These are phyloP conservation scores for Oryzaephilus surinamensis DNA, from an alignment of 1,140 invertebrate genomes.

Conservation along the genomic window DNA sequence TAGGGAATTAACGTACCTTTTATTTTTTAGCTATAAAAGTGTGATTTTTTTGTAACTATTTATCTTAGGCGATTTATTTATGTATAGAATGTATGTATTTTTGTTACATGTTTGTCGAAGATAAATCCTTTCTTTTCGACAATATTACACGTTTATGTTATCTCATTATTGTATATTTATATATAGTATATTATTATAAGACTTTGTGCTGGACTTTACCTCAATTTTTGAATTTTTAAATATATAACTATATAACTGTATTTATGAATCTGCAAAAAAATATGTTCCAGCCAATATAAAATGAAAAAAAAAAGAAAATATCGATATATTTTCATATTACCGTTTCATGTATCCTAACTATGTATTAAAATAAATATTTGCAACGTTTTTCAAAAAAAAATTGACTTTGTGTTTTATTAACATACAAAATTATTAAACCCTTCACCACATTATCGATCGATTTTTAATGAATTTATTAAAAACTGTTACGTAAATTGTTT, in stretches of 20 bases:
- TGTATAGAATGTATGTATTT: constrained; percentile 35
- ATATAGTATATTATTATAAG: constrained; percentile 17
- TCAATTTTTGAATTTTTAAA: constrained; percentile 11
- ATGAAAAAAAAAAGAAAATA: constrained; percentile 33
- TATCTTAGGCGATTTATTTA: constrained; percentile 34
- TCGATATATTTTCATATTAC: constrained; percentile 38
- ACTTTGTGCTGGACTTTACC: constrained; percentile 19
- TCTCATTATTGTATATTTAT: constrained; percentile 30
- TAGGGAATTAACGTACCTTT: constrained; percentile 35
- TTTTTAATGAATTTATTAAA: too few species aligned
- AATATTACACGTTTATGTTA: constrained; percentile 21
- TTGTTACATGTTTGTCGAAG: constrained; percentile 28
- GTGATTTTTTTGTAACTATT: constrained; percentile 35
- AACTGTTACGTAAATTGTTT: constrained; percentile 1
- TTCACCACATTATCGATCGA: too few species aligned
- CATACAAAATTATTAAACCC: too few species aligned
- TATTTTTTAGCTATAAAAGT: constrained; percentile 34
- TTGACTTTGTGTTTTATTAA: too few species aligned
- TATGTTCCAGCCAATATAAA: constrained; percentile 17
- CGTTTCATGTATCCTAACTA: constrained; percentile 37
- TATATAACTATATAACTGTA: constrained; percentile 7
- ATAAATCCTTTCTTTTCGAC: constrained; percentile 13
- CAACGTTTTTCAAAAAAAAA: constrained; percentile 28
- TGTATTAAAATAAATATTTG: constrained; percentile 37
- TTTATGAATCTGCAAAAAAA: constrained; percentile 16